Evolutionary conservation across 2,797 vertebrate species (phyloP).

Genomic region (Aphelocoma californica): DNA sequence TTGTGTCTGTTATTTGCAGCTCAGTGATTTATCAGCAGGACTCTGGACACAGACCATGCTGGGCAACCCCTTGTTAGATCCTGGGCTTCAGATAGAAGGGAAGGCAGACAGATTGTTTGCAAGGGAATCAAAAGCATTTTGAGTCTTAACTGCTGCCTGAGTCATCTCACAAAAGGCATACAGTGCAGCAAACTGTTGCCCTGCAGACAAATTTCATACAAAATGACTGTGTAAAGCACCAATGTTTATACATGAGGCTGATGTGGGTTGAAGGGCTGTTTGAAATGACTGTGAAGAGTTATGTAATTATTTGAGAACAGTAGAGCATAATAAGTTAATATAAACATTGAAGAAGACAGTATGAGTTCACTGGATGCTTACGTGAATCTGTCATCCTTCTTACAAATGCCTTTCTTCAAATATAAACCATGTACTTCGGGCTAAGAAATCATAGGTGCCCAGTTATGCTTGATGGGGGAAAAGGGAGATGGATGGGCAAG

Average conservation of each 20-base stretch:
- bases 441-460: background rate
- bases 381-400: background rate
- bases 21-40: slow-evolving; percentile 34
- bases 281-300: slow-evolving; percentile 42
- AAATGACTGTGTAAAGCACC: slow-evolving; percentile 33
- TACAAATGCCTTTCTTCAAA: background rate
- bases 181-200: slow-evolving; percentile 6
- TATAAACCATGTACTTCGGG: background rate
- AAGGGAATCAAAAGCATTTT: slow-evolving; percentile 41
- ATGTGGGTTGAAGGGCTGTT: slow-evolving; percentile 52
- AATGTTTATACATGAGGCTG: slow-evolving; percentile 5
- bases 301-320: slow-evolving; percentile 59
- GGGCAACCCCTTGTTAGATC: slow-evolving; percentile 10
- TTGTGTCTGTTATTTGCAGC: background rate
- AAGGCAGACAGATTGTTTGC: slow-evolving; percentile 30
- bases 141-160: slow-evolving; percentile 49
- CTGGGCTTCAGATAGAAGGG: background rate
- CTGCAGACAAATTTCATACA: slow-evolving; percentile 51
- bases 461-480: background rate
- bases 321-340: slow-evolving; percentile 41
- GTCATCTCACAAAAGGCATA: slow-evolving; percentile 45
- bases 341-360: slow-evolving; percentile 56
- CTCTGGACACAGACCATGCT: background rate
- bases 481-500: background rate
- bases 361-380: slow-evolving; percentile 48